Percentiles rank a stretch among this genome's conserved stretches.
Evolutionary conservation across 35 echinoderm and acorn worm species (phyloP).

Genomic region (Eucidaris tribuloides): DNA sequence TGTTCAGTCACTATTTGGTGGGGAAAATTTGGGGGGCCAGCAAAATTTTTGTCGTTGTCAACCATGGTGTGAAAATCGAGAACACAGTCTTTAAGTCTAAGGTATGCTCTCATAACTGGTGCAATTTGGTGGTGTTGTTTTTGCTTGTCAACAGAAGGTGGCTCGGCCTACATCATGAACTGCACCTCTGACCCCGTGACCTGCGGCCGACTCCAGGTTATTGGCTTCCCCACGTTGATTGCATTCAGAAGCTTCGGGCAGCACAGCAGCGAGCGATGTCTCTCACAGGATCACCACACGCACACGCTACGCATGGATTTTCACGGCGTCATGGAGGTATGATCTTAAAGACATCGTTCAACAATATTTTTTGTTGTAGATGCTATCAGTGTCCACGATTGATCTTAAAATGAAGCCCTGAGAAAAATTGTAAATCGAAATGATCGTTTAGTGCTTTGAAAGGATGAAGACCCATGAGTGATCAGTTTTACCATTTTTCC

Average conservation of each 20-base stretch:
- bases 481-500: background rate
- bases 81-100: background rate
- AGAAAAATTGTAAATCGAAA: too few relatives aligned
- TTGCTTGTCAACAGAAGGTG: constrained; percentile 42
- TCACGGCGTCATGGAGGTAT: constrained; percentile 80
- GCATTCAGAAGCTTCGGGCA: constrained; percentile 68
- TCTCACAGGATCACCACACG: constrained; percentile 10
- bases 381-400: too few relatives aligned
- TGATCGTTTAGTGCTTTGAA: too few relatives aligned
- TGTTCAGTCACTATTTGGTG: background rate
- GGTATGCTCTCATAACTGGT: background rate
- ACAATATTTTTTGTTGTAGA: background rate
- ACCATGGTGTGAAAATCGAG: background rate
- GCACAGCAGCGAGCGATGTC: constrained; percentile 52
- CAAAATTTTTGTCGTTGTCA: background rate
- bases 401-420: too few relatives aligned
- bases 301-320: constrained; percentile 88
- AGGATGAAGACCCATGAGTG: too few relatives aligned
- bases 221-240: constrained; percentile 79
- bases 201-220: constrained; percentile 53
- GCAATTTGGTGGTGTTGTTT: background rate
- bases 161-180: constrained; percentile 71
- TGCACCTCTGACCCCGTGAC: constrained; percentile 63
- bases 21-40: background rate
- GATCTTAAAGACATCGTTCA: background rate